Base-by-base conservation (phyloP, 1,140 invertebrate species). In the Aphaenogaster rudis region DNA sequence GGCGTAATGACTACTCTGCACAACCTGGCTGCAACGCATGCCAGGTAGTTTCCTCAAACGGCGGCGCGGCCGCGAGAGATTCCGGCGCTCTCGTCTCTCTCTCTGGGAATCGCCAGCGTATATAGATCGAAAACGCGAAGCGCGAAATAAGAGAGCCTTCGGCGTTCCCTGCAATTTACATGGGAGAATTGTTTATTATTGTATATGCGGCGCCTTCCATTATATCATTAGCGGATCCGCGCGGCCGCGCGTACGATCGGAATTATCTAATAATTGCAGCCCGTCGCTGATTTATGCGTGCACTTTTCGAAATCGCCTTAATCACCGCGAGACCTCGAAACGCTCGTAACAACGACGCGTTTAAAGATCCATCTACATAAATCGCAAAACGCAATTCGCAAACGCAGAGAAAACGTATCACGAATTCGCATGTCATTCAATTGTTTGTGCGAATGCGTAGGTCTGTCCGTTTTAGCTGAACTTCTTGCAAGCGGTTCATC, bases 121-220 rank as follows among this genome's bases (percentile, higher is more conserved):
- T 42, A 57, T 21, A 57, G 67, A 61, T 74, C 42, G 54, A 61
- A 28, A 61, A 59, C 11, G 7, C 36, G 15, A 42, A 57, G 36
- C 78, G 48, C 48, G 33, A 80, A 69, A 57, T 81, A n/a, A 64
- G 59, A 54, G 79, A 52, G 48, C 28, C 74, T 28, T 45, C 39
- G 52, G 36, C n/a, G 36, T 48, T 82, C 28, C 54, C 69, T 39
- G 54, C 33, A 84, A 84, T 76, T 76, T 61, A 50, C 80, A 74
- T 63, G 52, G 11, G 66, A 82, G 71, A 84, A 84, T 84, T 74
- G 69, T 84, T 84, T 74, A 80, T 78, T 63, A 63, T 67, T 54
- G 48, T 80, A 36, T 61, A 39, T 39, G 54, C 21, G 28, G 79
- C 69, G 13, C 42, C 39, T 15, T 50, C n/a, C 79, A 82, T 72